phyloP scores from a whole-genome alignment of 2,113 vertebrate genomes.

The Chrysochloris asiatica region DNA sequence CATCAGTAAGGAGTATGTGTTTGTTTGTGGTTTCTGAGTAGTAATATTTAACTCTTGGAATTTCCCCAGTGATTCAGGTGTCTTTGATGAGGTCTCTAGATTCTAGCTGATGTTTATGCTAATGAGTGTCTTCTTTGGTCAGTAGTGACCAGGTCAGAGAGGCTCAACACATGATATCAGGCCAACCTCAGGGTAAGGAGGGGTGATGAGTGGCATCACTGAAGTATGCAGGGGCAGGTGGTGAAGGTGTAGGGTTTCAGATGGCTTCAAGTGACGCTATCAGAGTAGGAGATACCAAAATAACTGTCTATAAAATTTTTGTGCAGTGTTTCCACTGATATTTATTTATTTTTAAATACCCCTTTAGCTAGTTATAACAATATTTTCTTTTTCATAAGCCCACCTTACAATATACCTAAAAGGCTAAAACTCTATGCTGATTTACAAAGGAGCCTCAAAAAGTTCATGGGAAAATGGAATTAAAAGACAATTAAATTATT shows the following conservation, averaged over 20 bases:
- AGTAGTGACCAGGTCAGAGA: not conserved
- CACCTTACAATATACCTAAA: not conserved
- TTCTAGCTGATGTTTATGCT: not conserved
- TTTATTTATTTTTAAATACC: not conserved
- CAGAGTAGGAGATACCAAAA: not conserved
- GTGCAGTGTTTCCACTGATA: not conserved
- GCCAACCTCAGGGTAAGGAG: too few relatives aligned
- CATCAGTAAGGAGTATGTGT: not conserved
- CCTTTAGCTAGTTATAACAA: not conserved
- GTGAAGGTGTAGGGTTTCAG: too few relatives aligned
- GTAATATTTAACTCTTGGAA: not conserved
- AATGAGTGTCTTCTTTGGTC: not conserved
- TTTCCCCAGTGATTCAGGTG: not conserved
- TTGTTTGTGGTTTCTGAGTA: not conserved
- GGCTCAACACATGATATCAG: not conserved
- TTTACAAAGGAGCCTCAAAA: too few relatives aligned
- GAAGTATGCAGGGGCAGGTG: too few relatives aligned
- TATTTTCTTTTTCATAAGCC: not conserved
- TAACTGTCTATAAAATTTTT: not conserved
- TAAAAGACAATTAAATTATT: too few relatives aligned
- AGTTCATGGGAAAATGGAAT: too few relatives aligned
- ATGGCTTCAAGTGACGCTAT: not conserved
- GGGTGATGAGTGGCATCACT: too few relatives aligned
- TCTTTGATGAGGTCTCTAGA: not conserved
- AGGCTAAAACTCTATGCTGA: not conserved